Evolutionary conservation across 2,797 vertebrate species (phyloP).

Genomic region (Threskiornis aethiopicus): DNA sequence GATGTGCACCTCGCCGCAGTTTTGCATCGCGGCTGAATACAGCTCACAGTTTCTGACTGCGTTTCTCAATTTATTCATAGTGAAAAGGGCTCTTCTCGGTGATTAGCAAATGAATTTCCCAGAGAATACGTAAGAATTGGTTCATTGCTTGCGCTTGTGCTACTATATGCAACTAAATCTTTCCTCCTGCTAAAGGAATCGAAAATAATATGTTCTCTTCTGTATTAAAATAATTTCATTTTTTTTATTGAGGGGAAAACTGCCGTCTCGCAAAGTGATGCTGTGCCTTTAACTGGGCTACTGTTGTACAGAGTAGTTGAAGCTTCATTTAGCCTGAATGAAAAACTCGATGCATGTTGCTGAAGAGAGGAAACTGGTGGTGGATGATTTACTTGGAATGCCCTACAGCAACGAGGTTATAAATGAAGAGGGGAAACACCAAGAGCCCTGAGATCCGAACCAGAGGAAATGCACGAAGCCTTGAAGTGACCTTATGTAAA

Average conservation of each 20-base stretch:
- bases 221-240: background rate
- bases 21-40: background rate
- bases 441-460: constrained; percentile 18
- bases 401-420: constrained; percentile 21
- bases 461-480: constrained; percentile 9
- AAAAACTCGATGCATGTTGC: background rate
- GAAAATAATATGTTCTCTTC: background rate
- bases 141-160: background rate
- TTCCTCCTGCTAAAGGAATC: background rate
- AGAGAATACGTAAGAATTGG: background rate
- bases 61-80: background rate
- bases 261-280: background rate
- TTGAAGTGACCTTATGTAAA: constrained; percentile 62
- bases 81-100: background rate
- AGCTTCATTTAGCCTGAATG: constrained; percentile 53
- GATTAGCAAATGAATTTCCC: background rate
- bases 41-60: background rate
- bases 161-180: background rate
- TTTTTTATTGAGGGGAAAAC: background rate
- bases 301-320: background rate
- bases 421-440: constrained; percentile 42
- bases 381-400: constrained; percentile 64
- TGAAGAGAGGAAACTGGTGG: constrained; percentile 53
- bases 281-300: constrained; percentile 12
- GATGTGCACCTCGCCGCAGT: accelerated